Conservation (phyloP, 2,113 vertebrate species). For the Callospermophilus lateralis region DNA sequence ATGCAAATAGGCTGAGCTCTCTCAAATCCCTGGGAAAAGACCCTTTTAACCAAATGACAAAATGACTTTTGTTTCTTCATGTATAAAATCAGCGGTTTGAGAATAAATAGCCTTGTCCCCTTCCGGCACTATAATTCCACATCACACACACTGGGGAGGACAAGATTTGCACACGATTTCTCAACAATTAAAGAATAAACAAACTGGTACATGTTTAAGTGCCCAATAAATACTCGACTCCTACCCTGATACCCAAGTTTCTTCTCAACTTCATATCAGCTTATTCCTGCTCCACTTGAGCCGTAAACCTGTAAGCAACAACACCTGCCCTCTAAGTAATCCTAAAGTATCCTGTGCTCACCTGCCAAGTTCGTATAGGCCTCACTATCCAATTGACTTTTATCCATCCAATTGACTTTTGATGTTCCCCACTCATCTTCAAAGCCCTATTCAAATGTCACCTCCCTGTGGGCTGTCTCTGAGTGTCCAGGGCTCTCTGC, state of each 20-base stretch:
- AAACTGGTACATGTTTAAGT: not conserved
- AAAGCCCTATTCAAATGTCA: not conserved
- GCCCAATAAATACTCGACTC: not conserved
- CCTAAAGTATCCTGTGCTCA: not conserved
- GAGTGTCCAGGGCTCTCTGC: not conserved
- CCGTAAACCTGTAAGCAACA: not conserved
- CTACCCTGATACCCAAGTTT: not conserved
- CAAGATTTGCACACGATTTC: not conserved
- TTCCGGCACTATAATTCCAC: not conserved
- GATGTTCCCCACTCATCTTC: not conserved
- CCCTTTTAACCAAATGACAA: conserved; percentile 74
- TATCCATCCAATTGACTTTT: not conserved
- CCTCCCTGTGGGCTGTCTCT: not conserved
- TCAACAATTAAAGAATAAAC: conserved; percentile 1
- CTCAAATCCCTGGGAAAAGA: conserved; percentile 38
- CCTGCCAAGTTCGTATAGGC: not conserved
- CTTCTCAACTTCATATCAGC: not conserved
- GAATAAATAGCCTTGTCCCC: conserved; percentile 12
- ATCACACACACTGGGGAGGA: not conserved
- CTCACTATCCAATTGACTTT: not conserved
- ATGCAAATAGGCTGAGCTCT: conserved; percentile 67
- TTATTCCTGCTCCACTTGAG: not conserved
- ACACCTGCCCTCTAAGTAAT: not conserved
- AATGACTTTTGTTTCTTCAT: conserved; percentile 44
- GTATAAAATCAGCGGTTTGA: conserved; percentile 55